phyloP scores from a whole-genome alignment of 2,888 invertebrate genomes.

The Dromius quadrimaculatus region DNA sequence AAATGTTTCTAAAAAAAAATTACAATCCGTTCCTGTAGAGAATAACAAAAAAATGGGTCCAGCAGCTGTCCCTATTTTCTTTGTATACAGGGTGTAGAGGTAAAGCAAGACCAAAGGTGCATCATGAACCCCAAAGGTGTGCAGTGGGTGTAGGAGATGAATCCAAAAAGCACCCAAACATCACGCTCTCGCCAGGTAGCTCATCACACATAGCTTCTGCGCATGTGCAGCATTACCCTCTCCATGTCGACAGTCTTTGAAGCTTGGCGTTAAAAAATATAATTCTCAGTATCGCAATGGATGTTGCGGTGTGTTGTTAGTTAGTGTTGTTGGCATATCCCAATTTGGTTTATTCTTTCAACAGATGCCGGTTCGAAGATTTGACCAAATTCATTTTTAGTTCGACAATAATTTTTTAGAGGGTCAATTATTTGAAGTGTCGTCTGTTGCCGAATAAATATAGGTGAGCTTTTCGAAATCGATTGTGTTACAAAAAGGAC shows the following conservation, averaged over 20 bases:
- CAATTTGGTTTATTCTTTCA: slow-evolving; percentile 27
- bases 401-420: slow-evolving; percentile 30
- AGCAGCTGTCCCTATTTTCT: slow-evolving; percentile 21
- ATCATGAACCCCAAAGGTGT: slow-evolving; percentile 26
- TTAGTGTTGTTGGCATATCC: slow-evolving; percentile 1
- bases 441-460: slow-evolving; percentile 43
- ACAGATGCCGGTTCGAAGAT: slow-evolving; percentile 37
- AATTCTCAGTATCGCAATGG: slow-evolving; percentile 45
- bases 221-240: slow-evolving; percentile 3
- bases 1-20: too few relatives aligned
- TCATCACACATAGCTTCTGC: not conserved
- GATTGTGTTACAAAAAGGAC: not conserved
- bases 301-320: slow-evolving; percentile 36
- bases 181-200: slow-evolving; percentile 9
- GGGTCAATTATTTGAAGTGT: slow-evolving; percentile 37
- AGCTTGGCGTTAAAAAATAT: not conserved
- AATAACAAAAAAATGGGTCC: slow-evolving; percentile 16
- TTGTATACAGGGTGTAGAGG: slow-evolving; percentile 23
- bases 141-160: slow-evolving; percentile 13
- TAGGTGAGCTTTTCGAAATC: slow-evolving; percentile 25
- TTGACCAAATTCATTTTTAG: slow-evolving; percentile 31
- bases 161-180: not conserved
- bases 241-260: not conserved
- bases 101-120: slow-evolving; percentile 12
- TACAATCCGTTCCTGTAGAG: slow-evolving; percentile 7